Base-by-base conservation (phyloP, 1,140 invertebrate species). In the Drosophila parvula region DNA sequence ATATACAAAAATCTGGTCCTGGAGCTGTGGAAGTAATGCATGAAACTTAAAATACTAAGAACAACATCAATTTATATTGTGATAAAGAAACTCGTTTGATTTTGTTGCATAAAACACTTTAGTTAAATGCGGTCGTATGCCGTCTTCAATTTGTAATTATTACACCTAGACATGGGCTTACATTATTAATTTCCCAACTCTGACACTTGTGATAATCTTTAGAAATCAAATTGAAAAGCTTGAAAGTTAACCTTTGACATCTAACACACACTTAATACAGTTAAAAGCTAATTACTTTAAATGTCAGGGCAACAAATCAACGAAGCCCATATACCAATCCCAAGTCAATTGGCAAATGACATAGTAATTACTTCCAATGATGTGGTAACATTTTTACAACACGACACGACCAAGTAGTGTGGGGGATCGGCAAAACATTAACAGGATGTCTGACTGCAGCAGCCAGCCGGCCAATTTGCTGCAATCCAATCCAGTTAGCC, bases 11-110 rank as follows among this genome's bases (percentile, higher is more conserved):
- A n/a, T n/a, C n/a, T n/a, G n/a, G n/a, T n/a, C n/a, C n/a, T n/a
- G n/a, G n/a, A n/a, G 76, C 92, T 97, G 7, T 85, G 91, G 79
- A 53, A 70, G 38, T 81, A 84, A 69, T n/a, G 10, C n/a, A 11
- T 22, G 11, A 5, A 22, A 7, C 3, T 4, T 2, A 22, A 22
- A 22, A 22, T 22, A 22, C 5, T 14, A 48, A 10, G 3, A 3
- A 6, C 27, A 28, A 27, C 28, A 6, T 47, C n/a, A n/a, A 3
- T 22, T 2, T 27, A 3, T 4, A n/a, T 30, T 22, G 22, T 14
- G 7, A 28, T 28, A 5, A 22, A 38, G 5, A 12, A 12, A 32
- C 28, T 51, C 18, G 48, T 51, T 10, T 0, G 11, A 16, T 4
- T 40, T n/a, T n/a, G n/a, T 34, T 27, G 27, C 28, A 78, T 56